Evolutionary conservation across 1,140 invertebrate genomes (phyloP).

Genomic region (Octopus sinensis): DNA sequence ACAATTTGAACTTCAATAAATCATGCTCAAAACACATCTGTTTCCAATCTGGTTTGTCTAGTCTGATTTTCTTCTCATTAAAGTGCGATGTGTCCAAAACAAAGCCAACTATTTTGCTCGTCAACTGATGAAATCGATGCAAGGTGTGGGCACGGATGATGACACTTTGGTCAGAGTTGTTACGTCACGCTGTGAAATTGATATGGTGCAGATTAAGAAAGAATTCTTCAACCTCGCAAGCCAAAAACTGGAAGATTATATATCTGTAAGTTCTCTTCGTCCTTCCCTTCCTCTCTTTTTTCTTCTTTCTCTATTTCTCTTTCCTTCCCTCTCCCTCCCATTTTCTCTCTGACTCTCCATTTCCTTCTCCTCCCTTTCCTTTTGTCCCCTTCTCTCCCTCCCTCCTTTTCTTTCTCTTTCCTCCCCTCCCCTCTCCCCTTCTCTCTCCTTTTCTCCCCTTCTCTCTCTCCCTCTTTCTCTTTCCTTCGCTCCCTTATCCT

Average conservation of each 20-base stretch:
- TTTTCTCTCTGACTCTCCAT: conserved; percentile 17
- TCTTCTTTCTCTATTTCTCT: conserved; percentile 1
- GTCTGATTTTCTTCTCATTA: conserved; percentile 11
- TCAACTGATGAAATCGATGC: conserved; percentile 55
- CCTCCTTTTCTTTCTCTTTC: background rate
- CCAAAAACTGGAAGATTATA: conserved; percentile 55
- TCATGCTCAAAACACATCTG: too few relatives aligned
- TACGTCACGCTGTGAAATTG: too few relatives aligned
- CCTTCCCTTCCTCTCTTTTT: background rate
- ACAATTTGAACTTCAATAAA: too few relatives aligned
- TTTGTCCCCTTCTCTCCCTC: background rate
- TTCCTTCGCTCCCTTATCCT: background rate
- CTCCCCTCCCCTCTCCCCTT: background rate
- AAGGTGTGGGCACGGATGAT: conserved; percentile 42
- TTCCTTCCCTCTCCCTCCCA: conserved; percentile 16
- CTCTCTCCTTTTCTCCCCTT: background rate
- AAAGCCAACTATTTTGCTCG: conserved; percentile 52
- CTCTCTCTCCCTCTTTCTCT: conserved; percentile 9
- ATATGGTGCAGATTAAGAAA: too few relatives aligned
- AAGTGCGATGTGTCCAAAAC: conserved; percentile 54
- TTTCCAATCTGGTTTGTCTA: too few relatives aligned
- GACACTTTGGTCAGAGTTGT: too few relatives aligned
- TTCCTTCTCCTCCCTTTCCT: background rate
- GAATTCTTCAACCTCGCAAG: conserved; percentile 37
- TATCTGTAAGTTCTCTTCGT: conserved; percentile 47